These are phyloP conservation scores for Leucozona laternaria DNA, from an alignment of 2,888 invertebrate genomes.

Conservation along the genomic window DNA sequence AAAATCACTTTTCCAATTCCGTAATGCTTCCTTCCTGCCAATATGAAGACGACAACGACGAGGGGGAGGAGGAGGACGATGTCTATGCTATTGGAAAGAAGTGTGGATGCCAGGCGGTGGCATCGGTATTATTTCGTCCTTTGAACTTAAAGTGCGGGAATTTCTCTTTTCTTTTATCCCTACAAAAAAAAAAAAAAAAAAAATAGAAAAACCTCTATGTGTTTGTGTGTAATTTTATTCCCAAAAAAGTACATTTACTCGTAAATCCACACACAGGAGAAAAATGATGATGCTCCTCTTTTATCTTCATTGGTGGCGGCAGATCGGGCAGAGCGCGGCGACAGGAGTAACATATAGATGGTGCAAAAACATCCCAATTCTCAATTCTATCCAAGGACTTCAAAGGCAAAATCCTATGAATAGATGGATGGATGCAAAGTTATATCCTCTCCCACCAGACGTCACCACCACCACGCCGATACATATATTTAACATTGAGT, in stretches of 20 bases:
- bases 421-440: constrained; percentile 72
- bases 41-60: neutral
- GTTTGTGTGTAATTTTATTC: constrained; percentile 23
- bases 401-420: constrained; percentile 71
- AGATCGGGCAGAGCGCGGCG: neutral
- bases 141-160: constrained; percentile 70
- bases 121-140: constrained; percentile 51
- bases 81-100: neutral
- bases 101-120: neutral
- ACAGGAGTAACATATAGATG: constrained; percentile 8
- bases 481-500: constrained; percentile 34
- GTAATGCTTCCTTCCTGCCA: constrained; percentile 66
- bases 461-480: neutral
- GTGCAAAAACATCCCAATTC: constrained; percentile 5
- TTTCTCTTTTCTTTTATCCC: constrained; percentile 37
- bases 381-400: constrained; percentile 49
- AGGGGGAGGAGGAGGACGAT: no score
- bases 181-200: neutral
- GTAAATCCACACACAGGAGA: constrained; percentile 72
- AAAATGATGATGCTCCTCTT: constrained; percentile 75
- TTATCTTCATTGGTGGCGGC: constrained; percentile 69
- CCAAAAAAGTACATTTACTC: constrained; percentile 72
- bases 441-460: constrained; percentile 35
- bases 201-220: constrained; percentile 1
- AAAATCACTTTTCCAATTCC: constrained; percentile 76